Base-by-base conservation (phyloP, 2,113 vertebrate genomes). In the Triplophysa rosa region DNA sequence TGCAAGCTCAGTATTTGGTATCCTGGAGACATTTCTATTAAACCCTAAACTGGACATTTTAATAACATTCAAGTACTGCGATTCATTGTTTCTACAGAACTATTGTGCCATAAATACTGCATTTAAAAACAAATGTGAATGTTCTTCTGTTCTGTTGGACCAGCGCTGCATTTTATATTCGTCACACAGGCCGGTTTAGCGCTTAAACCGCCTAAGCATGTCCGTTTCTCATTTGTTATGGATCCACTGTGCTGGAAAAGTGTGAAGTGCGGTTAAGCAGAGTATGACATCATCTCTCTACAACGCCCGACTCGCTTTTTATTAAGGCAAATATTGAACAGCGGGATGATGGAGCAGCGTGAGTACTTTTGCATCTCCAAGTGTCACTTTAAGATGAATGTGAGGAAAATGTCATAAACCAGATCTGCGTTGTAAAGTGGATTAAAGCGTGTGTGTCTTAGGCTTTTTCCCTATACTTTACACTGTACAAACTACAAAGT, bases 271-370 rank as follows among this genome's bases (percentile, higher is more conserved):
- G 80, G 80, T 83, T 83, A 78, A 77, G 70, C 74, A 84, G 80
- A 76, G 68, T 72, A 88, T 87, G 83, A 87, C 86, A 87, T 88
- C 86, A 88, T 85, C 80, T 71, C 78, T 65, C 80, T 77, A 74
- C 74, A 84, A 69, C 72, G 67, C 49, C 54, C 4, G 21, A 16
- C n/a, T 67, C 78, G 72, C 62, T 10, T 37, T 37, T 80, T 72
- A 24, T 21, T 77, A 73, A 23, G 67, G 65, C 78, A 66, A 77
- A 29, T 74, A 63, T 74, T 74, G 72, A 63, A 74, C 21, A 11
- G 58, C 16, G 9, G 72, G 59, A 49, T 74, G 72, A 74, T 63
- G 58, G 72, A 74, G 47, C 42, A 63, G 72, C 58, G 24, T 29
- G 54, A 59, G 69, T 73, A 42, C 70, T 59, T 59, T 37, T 74